A percentile compares a stretch with the other conserved stretches of the same genome.
Evolutionary conservation across 2,888 invertebrate genomes (phyloP).

Genomic region (Macrophya annulata): DNA sequence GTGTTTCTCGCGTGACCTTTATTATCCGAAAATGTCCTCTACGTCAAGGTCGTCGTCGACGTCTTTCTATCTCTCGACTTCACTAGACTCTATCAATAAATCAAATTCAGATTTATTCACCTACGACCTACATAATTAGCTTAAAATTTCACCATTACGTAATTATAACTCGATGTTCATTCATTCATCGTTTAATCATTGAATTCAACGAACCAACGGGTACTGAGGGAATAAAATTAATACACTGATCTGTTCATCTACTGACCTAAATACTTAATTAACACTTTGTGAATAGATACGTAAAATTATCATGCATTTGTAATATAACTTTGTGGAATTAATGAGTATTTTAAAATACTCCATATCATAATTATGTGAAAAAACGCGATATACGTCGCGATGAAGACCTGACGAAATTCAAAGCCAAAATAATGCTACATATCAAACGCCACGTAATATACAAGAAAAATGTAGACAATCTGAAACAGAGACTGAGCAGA

Average conservation of each 20-base stretch:
- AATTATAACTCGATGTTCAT: background rate
- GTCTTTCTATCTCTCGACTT: background rate
- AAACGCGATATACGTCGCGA: background rate
- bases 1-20: slow-evolving; percentile 42
- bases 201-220: background rate
- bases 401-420: background rate
- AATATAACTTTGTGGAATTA: background rate
- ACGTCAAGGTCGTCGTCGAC: slow-evolving; percentile 38
- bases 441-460: background rate
- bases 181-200: background rate
- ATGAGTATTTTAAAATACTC: background rate
- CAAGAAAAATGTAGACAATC: background rate
- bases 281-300: background rate
- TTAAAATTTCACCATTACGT: slow-evolving; percentile 16
- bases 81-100: background rate
- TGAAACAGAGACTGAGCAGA: background rate
- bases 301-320: background rate
- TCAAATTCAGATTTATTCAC: slow-evolving; percentile 37
- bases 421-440: background rate
- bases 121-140: background rate
- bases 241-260: background rate
- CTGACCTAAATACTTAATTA: slow-evolving; percentile 26
- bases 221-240: background rate
- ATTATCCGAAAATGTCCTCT: slow-evolving; percentile 47
- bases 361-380: background rate